phyloP scores from a whole-genome alignment of 2,888 invertebrate species.

The Rotaria socialis region DNA sequence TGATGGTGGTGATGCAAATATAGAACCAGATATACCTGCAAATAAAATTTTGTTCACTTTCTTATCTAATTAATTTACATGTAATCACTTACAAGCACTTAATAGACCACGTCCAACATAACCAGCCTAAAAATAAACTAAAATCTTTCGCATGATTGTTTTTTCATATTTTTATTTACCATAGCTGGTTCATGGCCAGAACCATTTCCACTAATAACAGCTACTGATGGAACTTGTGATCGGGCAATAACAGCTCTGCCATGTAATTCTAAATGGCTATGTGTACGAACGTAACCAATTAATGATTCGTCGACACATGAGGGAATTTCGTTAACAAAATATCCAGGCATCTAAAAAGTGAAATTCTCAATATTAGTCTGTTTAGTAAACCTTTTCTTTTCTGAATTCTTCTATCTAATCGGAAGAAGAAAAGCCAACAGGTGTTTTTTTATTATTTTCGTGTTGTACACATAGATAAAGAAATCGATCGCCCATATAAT shows the following conservation, averaged over 20 bases:
- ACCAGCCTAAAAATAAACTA: constrained; percentile 60
- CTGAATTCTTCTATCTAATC: neutral
- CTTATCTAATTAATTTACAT: neutral
- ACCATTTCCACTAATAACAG: constrained; percentile 72
- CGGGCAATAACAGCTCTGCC: constrained; percentile 32
- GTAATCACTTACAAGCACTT: constrained; percentile 62
- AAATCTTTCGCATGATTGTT: constrained; percentile 10
- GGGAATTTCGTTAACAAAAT: neutral
- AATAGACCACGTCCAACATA: constrained; percentile 77
- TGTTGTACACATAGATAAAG: constrained; percentile 36
- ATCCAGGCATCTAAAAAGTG: neutral
- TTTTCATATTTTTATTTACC: constrained; percentile 63
- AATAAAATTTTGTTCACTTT: neutral
- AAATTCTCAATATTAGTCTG: neutral
- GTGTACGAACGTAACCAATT: constrained; percentile 15
- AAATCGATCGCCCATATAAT: constrained; percentile 46
- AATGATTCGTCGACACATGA: constrained; percentile 20
- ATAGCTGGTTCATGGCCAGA: constrained; percentile 76
- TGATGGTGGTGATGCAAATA: constrained; percentile 75
- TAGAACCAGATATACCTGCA: constrained; percentile 63
- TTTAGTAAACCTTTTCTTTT: neutral
- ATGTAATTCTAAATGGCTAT: constrained; percentile 8
- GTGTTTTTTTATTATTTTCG: constrained; percentile 28
- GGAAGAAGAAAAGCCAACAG: constrained; percentile 38
- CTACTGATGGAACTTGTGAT: constrained; percentile 52